Percentiles rank a stretch among this genome's conserved stretches.
Evolutionary conservation across 2,797 vertebrate genomes (phyloP).

Genomic region (Pangasius macronema): DNA sequence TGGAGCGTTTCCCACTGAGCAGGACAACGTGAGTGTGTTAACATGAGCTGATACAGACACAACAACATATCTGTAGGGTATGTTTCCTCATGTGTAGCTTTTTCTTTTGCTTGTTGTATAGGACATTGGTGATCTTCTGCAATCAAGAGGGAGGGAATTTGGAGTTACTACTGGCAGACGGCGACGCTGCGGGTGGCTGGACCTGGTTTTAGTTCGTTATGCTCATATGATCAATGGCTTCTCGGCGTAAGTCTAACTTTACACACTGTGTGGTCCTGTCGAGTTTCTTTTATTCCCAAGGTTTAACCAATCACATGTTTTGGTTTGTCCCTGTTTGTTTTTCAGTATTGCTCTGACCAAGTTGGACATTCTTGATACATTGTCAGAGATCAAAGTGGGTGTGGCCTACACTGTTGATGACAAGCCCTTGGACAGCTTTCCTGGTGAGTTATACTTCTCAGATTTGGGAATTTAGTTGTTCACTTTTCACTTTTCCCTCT

Average conservation of each 20-base stretch:
- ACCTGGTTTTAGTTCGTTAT: constrained; percentile 81
- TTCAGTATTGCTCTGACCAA: constrained; percentile 81
- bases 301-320: background rate
- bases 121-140: constrained; percentile 74
- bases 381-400: constrained; percentile 81
- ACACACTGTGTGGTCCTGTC: background rate
- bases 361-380: constrained; percentile 80
- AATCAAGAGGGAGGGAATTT: constrained; percentile 76
- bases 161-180: constrained; percentile 81
- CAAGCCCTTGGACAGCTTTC: constrained; percentile 77
- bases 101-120: constrained; percentile 50
- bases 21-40: constrained; percentile 72
- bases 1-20: constrained; percentile 82
- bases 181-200: constrained; percentile 83
- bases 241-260: constrained; percentile 71
- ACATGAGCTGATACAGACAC: background rate
- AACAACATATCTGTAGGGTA: background rate
- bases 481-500: background rate
- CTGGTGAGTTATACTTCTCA: constrained; percentile 59
- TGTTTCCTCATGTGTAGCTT: background rate
- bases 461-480: background rate
- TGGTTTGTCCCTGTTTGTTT: background rate
- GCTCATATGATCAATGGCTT: constrained; percentile 86
- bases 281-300: background rate
- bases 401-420: constrained; percentile 76